Evolutionary conservation across 2,888 invertebrate species (phyloP), one percentile per base, ranked within the genome.

Genomic region (Drosophila atripex): DNA sequence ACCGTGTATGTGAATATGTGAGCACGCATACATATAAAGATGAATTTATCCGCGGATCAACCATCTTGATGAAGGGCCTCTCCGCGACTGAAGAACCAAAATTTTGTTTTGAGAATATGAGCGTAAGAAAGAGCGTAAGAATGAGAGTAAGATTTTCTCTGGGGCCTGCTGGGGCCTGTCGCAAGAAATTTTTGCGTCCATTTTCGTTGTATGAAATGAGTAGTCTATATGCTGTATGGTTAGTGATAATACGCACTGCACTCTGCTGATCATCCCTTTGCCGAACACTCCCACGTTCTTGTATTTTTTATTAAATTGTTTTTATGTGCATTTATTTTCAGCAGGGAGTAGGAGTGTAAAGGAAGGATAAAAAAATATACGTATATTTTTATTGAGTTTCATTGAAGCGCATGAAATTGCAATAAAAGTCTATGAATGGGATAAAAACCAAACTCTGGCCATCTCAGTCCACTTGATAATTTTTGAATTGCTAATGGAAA

Each of bases 391-490:
- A 88, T 84, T 84, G 88, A 80, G 87, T 78, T 88, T 77, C 85
- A 86, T 71, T 83, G 88, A 80, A 84, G 83, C 85, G 88, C 85
- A 80, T 73, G 72, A 84, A 88, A 88, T 88, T 83, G 88, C 88
- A 86, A 88, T 88, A 88, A 84, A 88, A 82, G 84, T 86, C 80
- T 72, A 86, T 82, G 82, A 73, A 76, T 75, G 76, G 59, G n/a
- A 74, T 80, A 71, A 79, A 71, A 80, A 39, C 30, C 54, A 41
- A 41, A 7, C 28, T 41, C 23, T 7, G 28, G 16, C 32, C 16
- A 7, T 18, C 4, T 28, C 5, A 21, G n/a, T 5, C 32, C 12
- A 30, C 50, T 59, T 55, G 55, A 41, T 71, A 69, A 71, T 59
- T 84, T 63, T 43, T 53, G 32, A 88, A 86, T 82, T 82, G 86